Evolutionary conservation across 2,888 invertebrate genomes (phyloP).

Genomic region (Cataglyphis albicans): DNA sequence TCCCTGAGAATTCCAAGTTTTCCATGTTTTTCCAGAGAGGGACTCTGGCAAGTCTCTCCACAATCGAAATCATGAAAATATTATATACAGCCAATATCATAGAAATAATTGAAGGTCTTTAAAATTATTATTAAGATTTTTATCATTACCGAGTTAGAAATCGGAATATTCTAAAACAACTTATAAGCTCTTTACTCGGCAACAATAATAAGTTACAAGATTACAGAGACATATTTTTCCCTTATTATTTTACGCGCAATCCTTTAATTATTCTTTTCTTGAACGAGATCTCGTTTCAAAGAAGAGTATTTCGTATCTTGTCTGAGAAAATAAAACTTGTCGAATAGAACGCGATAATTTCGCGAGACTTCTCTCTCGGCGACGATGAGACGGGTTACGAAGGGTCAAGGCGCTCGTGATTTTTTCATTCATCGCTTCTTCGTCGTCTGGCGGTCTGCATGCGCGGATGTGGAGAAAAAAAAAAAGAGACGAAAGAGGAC

Average conservation of each 20-base stretch:
- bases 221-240: background rate
- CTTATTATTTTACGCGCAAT: background rate
- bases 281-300: background rate
- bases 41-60: background rate
- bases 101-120: background rate
- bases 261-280: background rate
- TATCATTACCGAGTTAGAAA: background rate
- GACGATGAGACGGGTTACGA: constrained; percentile 31
- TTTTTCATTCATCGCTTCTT: constrained; percentile 45
- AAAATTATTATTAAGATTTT: background rate
- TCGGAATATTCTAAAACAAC: background rate
- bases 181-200: background rate
- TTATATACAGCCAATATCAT: background rate
- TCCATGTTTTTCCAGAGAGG: no score
- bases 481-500: constrained; percentile 59
- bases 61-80: background rate
- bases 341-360: constrained; percentile 18
- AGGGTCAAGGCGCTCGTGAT: constrained; percentile 52
- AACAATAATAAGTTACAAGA: background rate
- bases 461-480: constrained; percentile 27
- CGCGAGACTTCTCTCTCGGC: constrained; percentile 27
- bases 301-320: background rate
- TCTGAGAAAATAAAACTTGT: background rate
- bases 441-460: constrained; percentile 21
- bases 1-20: no score